These are phyloP conservation scores for Brachionus paranguensis DNA, from an alignment of 1,140 invertebrate genomes.

Conservation along the genomic window DNA sequence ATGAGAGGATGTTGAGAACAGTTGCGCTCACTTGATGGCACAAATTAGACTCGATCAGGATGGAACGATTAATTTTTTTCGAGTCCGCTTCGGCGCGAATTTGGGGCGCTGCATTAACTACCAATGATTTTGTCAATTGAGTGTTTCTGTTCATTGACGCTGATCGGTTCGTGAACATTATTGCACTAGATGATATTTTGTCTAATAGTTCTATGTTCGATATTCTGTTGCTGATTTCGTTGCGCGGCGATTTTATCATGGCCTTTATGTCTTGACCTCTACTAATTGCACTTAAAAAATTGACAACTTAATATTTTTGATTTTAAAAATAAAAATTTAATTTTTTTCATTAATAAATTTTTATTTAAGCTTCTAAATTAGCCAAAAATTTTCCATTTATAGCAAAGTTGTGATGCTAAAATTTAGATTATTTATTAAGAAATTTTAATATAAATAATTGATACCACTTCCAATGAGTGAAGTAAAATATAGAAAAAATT, in stretches of 20 bases:
- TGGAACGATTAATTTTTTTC: neutral
- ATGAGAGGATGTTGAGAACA: conserved; percentile 73
- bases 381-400: neutral
- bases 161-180: neutral
- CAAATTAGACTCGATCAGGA: conserved; percentile 70
- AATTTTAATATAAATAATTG: neutral
- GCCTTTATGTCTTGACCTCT: conserved; percentile 26
- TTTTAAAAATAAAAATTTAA: neutral
- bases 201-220: neutral
- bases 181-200: neutral
- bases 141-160: neutral
- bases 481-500: neutral
- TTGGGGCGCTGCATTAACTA: neutral
- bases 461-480: neutral
- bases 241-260: conserved; percentile 4
- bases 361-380: neutral
- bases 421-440: neutral
- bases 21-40: conserved; percentile 81
- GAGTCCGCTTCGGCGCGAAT: neutral
- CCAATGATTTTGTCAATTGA: neutral
- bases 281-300: conserved; percentile 3
- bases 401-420: neutral
- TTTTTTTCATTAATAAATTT: neutral
- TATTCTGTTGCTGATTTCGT: neutral
- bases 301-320: neutral